Evolutionary conservation across 2,888 invertebrate species (phyloP).

Genomic region (Volucella zonaria): DNA sequence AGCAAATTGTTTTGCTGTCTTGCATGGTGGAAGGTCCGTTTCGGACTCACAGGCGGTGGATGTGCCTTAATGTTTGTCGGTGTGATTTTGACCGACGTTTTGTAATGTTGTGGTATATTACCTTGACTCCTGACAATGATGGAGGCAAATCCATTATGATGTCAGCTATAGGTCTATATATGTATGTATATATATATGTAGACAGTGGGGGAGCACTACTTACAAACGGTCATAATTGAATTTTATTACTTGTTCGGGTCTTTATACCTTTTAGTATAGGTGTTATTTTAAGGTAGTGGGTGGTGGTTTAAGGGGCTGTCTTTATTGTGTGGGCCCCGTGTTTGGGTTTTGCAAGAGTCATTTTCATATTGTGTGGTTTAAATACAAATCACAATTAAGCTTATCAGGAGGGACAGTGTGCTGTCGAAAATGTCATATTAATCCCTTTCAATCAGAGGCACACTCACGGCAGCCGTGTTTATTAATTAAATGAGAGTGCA

Average conservation of each 20-base stretch:
- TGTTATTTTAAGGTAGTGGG: not conserved
- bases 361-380: too few relatives aligned
- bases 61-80: constrained; percentile 51
- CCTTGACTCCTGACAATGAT: constrained; percentile 56
- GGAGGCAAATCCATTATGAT: constrained; percentile 57
- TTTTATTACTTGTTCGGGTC: constrained; percentile 57
- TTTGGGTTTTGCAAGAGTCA: not conserved
- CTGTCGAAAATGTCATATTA: constrained; percentile 9
- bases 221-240: constrained; percentile 62
- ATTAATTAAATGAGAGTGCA: constrained; percentile 33
- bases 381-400: not conserved
- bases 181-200: too few relatives aligned
- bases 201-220: constrained; percentile 27
- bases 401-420: not conserved
- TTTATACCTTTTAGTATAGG: constrained; percentile 24
- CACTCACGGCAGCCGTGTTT: not conserved
- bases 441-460: constrained; percentile 14
- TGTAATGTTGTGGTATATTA: constrained; percentile 59
- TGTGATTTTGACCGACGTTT: constrained; percentile 69
- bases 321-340: not conserved
- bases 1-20: constrained; percentile 67
- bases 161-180: constrained; percentile 28
- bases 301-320: not conserved
- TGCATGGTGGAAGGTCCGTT: constrained; percentile 28
- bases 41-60: constrained; percentile 27